These are phyloP conservation scores for Eudyptes chrysolophus DNA, from an alignment of 2,113 vertebrate genomes.

Conservation along the genomic window DNA sequence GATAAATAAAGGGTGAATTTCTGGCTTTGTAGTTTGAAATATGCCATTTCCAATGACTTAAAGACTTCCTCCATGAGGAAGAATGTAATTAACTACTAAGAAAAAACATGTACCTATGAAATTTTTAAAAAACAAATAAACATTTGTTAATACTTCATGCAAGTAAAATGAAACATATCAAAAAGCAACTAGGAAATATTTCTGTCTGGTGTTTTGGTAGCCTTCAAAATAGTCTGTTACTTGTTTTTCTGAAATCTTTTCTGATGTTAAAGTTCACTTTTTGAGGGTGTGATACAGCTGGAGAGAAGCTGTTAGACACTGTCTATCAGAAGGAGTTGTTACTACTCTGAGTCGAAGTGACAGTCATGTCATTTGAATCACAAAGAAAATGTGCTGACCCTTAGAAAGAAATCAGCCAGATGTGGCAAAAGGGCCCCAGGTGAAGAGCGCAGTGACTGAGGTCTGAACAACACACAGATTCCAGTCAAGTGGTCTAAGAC, in stretches of 20 bases:
- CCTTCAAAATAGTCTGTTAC: background rate
- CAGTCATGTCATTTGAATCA: background rate
- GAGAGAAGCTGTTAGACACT: background rate
- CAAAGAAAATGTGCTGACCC: background rate
- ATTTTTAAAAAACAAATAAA: background rate
- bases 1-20: background rate
- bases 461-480: background rate
- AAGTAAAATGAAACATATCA: background rate
- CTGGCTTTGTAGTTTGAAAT: background rate
- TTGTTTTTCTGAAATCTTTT: background rate
- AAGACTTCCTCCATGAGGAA: background rate
- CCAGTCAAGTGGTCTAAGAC: background rate
- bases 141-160: background rate
- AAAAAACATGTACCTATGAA: background rate
- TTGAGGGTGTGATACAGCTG: background rate
- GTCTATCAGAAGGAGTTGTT: background rate
- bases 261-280: background rate
- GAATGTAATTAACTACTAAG: background rate
- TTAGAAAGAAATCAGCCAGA: background rate
- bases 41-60: background rate
- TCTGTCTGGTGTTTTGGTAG: background rate
- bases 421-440: background rate
- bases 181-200: background rate
- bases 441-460: background rate
- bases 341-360: background rate